Evolutionary conservation across 2,888 invertebrate genomes (phyloP), one percentile per base, ranked within the genome.

Genomic region (Hemicrepidius hirtus): DNA sequence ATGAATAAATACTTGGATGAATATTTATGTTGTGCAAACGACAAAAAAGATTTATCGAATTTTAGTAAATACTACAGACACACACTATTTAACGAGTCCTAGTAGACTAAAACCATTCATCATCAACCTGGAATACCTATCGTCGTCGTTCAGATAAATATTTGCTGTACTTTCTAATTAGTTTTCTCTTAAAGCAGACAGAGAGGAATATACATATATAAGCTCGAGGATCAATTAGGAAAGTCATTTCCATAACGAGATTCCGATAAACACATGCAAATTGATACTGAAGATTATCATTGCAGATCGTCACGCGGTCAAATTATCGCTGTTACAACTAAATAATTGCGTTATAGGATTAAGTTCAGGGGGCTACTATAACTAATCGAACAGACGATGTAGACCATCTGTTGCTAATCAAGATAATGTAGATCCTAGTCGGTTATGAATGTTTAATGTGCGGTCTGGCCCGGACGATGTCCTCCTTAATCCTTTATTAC

Each of bases 391-490:
- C 53, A 63, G 57, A 69, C 68, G 66, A 69, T 55, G 57, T 59
- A 41, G 63, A 74, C 74, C 75, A 75, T 74, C 74, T 74, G 72
- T 75, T 72, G 72, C 73, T 77, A 77, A 77, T 77, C 75, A 75
- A 76, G 66, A 74, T 77, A 74, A 73, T 71, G 69, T 66, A 69
- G 62, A 71, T 70, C 57, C 71, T 65, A 64, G 72, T 71, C 60
- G 73, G 65, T 76, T 75, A 75, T 77, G 76, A 77, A 77, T 77
- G 76, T 77, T 77, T 76, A 77, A 77, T 77, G 73, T 68, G 63
- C 49, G 71, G 75, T 63, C 40, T 46, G 63, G 44, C 70, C 57
- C 35, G 24, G 35, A 37, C 66, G 65, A 32, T 65, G 60, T 69
- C 62, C 64, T 64, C 59, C 68, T 49, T 53, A 72, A 72, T 68